phyloP scores from a whole-genome alignment of 2,888 invertebrate genomes.

The Hyalella azteca region DNA sequence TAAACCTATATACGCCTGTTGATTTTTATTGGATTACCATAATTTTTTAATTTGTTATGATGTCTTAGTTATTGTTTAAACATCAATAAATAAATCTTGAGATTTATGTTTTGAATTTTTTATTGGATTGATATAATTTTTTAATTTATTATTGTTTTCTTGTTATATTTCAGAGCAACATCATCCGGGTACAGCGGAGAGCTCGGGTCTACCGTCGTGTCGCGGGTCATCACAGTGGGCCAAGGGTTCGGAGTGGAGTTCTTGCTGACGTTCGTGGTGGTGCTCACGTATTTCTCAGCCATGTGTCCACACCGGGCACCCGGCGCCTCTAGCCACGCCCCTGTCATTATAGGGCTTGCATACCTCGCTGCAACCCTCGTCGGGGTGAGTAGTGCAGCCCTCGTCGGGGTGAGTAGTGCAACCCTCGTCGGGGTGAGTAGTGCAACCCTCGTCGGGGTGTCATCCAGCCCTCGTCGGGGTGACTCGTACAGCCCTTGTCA shows the following conservation, averaged over 20 bases:
- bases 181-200: constrained; percentile 60
- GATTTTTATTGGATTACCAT: no score
- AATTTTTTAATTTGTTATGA: no score
- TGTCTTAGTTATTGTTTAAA: no score
- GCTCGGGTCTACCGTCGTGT: constrained; percentile 76
- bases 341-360: constrained; percentile 61
- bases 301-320: constrained; percentile 65
- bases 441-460: neutral
- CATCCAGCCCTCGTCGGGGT: no score
- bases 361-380: constrained; percentile 61
- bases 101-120: no score
- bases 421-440: constrained; percentile 59
- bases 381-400: constrained; percentile 59
- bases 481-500: constrained; percentile 54
- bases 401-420: constrained; percentile 59
- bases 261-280: constrained; percentile 84
- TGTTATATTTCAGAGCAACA: constrained; percentile 48
- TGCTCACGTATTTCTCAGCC: constrained; percentile 77
- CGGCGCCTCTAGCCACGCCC: constrained; percentile 60
- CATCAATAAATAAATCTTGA: no score
- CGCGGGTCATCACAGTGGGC: constrained; percentile 69
- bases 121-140: no score
- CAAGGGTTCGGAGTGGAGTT: constrained; percentile 86
- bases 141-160: no score
- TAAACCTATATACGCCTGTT: no score